A percentile compares a stretch with the other conserved stretches of the same genome.
Evolutionary conservation across 2,113 vertebrate species (phyloP).

Genomic region (Holacanthus passer): DNA sequence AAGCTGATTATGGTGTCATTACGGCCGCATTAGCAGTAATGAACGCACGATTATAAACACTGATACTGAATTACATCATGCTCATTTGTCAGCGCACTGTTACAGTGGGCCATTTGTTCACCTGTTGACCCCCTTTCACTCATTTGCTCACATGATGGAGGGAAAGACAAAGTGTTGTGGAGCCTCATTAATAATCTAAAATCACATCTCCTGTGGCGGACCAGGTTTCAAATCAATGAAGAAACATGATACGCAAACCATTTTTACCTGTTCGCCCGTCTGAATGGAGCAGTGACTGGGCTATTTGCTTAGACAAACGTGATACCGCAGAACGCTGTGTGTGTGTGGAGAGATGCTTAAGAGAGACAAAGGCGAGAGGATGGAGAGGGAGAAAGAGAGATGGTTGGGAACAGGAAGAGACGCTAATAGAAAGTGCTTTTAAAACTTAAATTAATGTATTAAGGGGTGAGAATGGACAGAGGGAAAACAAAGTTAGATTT

Average conservation of each 20-base stretch:
- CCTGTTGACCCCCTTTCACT: conserved; percentile 47
- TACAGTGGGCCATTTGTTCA: conserved; percentile 50
- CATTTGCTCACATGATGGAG: conserved; percentile 43
- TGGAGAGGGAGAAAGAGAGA: not conserved
- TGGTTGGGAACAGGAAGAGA: not conserved
- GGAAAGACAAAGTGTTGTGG: conserved; percentile 52
- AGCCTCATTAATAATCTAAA: conserved; percentile 75
- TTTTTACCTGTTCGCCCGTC: conserved; percentile 48
- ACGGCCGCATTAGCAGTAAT: conserved; percentile 70
- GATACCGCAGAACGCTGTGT: not conserved
- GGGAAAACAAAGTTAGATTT: not conserved
- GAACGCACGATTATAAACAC: conserved; percentile 67
- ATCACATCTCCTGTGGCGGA: conserved; percentile 58
- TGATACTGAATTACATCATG: conserved; percentile 57
- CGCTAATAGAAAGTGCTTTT: not conserved
- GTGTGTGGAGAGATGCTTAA: not conserved
- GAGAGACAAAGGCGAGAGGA: not conserved
- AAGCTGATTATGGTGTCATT: conserved; percentile 71
- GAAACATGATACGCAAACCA: conserved; percentile 54
- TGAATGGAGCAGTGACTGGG: conserved; percentile 27
- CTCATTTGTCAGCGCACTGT: conserved; percentile 66
- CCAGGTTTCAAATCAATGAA: conserved; percentile 63
- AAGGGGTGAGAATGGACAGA: not conserved
- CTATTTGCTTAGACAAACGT: conserved; percentile 42
- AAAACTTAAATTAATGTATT: not conserved